These are phyloP conservation scores for Rana temporaria DNA, from an alignment of 2,113 vertebrate species.

Conservation along the genomic window DNA sequence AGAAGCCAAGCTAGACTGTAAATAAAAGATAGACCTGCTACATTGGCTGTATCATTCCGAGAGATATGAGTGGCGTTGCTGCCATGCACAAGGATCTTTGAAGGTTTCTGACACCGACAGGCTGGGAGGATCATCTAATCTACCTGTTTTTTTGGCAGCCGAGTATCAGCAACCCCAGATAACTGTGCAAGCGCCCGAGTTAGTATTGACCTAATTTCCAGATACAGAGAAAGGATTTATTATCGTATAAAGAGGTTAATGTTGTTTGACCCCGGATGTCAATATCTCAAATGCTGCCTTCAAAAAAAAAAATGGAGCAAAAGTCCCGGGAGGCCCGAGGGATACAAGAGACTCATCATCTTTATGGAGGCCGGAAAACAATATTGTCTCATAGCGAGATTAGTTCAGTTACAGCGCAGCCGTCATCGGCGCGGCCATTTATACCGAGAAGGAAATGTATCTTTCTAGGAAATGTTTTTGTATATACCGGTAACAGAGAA, in stretches of 20 bases:
- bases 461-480: no score
- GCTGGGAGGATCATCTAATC: slow-evolving; percentile 28
- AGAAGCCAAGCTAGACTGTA: background rate
- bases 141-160: slow-evolving; percentile 18
- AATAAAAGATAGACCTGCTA: slow-evolving; percentile 15
- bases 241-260: slow-evolving; percentile 52
- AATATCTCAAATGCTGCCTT: slow-evolving; percentile 47
- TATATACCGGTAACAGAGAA: no score
- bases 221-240: slow-evolving; percentile 46
- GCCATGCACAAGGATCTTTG: slow-evolving; percentile 25
- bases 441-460: no score
- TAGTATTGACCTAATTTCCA: slow-evolving; percentile 49
- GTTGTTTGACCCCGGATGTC: slow-evolving; percentile 45
- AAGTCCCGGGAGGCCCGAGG: background rate
- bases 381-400: no score
- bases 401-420: no score
- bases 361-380: background rate
- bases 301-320: slow-evolving; percentile 32
- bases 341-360: slow-evolving; percentile 23
- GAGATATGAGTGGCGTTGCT: slow-evolving; percentile 23
- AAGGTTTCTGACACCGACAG: slow-evolving; percentile 28
- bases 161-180: slow-evolving; percentile 37
- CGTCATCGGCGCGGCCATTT: no score
- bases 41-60: background rate
- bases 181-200: slow-evolving; percentile 18